Conservation (phyloP, 1,140 invertebrate species). For the Aphaenogaster rudis region DNA sequence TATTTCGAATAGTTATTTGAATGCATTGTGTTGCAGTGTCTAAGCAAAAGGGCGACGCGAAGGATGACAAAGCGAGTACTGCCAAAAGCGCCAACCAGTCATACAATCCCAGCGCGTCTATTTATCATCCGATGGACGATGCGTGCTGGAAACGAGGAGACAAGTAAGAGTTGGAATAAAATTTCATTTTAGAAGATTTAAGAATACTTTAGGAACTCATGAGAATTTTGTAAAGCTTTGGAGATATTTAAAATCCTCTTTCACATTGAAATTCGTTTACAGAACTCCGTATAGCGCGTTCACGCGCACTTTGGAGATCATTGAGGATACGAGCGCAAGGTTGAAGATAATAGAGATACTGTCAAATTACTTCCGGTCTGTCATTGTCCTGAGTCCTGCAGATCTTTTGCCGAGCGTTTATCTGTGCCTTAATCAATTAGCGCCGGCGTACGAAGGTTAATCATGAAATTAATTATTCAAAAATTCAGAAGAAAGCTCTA, state of each 20-base stretch:
- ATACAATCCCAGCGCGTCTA: slow-evolving; percentile 93
- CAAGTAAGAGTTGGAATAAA: slow-evolving; percentile 87
- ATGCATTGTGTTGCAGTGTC: slow-evolving; percentile 55
- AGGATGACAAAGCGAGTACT: slow-evolving; percentile 48
- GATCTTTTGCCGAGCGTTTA: slow-evolving; percentile 97
- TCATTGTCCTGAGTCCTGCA: slow-evolving; percentile 94
- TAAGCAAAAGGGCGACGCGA: slow-evolving; percentile 70
- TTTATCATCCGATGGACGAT: slow-evolving; percentile 96
- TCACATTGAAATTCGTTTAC: slow-evolving; percentile 76
- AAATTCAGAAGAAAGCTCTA: slow-evolving; percentile 11
- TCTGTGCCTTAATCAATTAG: slow-evolving; percentile 97
- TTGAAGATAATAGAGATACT: slow-evolving; percentile 98
- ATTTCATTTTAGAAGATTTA: neutral
- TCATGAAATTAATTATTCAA: slow-evolving; percentile 55
- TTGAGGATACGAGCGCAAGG: slow-evolving; percentile 95
- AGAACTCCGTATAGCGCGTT: slow-evolving; percentile 97
- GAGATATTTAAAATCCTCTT: neutral
- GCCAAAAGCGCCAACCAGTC: slow-evolving; percentile 76
- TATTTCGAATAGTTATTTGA: neutral
- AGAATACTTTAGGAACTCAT: neutral
- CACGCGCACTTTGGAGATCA: slow-evolving; percentile 95
- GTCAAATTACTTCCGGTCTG: slow-evolving; percentile 97
- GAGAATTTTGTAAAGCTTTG: slow-evolving; percentile 24
- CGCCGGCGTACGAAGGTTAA: slow-evolving; percentile 96
- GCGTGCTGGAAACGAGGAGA: slow-evolving; percentile 94